Conservation (phyloP, 2,113 vertebrate genomes). For the Gasterosteus aculeatus region DNA sequence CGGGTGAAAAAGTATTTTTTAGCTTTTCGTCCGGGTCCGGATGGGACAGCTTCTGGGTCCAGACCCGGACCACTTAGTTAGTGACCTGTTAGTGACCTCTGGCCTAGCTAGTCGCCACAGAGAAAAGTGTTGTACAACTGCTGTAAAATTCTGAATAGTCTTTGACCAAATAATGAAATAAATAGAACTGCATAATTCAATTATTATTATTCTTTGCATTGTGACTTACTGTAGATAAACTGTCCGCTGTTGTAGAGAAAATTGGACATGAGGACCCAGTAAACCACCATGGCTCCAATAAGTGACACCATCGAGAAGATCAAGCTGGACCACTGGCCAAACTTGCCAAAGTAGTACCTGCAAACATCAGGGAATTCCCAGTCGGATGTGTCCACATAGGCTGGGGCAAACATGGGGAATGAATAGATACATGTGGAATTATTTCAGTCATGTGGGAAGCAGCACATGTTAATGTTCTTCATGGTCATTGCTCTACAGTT, state of each 20-base stretch:
- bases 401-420: conserved; percentile 68
- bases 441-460: neutral
- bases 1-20: too few species aligned
- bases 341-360: conserved; percentile 92
- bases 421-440: neutral
- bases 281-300: conserved; percentile 96
- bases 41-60: too few species aligned
- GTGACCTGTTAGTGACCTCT: too few species aligned
- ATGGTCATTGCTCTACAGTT: neutral
- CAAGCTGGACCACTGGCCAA: conserved; percentile 94
- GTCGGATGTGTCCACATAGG: conserved; percentile 84
- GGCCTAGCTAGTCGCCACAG: neutral
- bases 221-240: conserved; percentile 94
- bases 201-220: neutral
- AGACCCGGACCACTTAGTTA: too few species aligned
- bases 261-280: conserved; percentile 99
- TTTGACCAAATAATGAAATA: neutral
- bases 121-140: neutral
- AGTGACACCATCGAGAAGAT: conserved; percentile 94
- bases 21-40: too few species aligned
- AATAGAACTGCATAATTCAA: neutral
- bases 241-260: conserved; percentile 95
- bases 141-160: neutral
- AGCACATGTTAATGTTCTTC: neutral
- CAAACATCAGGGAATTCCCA: conserved; percentile 99